A percentile compares a stretch with the other conserved stretches of the same genome.
Evolutionary conservation across 2,797 vertebrate species (phyloP).

Genomic region (Platyrinchus mystaceus): DNA sequence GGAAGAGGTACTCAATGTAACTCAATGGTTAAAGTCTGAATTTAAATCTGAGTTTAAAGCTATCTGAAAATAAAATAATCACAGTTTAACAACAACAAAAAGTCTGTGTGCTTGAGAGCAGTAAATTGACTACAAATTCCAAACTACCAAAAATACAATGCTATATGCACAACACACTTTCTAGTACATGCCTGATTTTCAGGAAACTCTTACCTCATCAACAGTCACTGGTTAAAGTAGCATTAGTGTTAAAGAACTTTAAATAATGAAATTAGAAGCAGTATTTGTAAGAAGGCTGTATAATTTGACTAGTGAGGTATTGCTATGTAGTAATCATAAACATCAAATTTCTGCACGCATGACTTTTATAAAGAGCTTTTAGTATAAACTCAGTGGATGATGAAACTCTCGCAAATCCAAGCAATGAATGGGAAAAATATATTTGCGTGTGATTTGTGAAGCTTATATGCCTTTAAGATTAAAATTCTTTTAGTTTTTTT

Average conservation of each 20-base stretch:
- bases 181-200: neutral
- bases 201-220: neutral
- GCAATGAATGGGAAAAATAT: neutral
- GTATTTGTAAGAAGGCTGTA: neutral
- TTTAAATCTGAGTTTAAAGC: neutral
- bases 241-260: neutral
- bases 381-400: neutral
- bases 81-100: neutral
- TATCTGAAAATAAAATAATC: neutral
- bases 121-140: neutral
- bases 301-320: neutral
- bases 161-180: neutral
- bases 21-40: neutral
- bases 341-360: neutral
- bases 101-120: neutral
- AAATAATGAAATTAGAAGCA: neutral
- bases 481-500: no score
- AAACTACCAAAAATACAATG: neutral
- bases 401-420: neutral
- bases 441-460: neutral
- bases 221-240: neutral
- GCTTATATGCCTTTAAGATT: neutral
- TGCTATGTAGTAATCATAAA: neutral
- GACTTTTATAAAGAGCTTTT: neutral
- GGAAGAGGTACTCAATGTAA: neutral